phyloP scores from a whole-genome alignment of 2,888 invertebrate species.

The Apotomis turbidana region DNA sequence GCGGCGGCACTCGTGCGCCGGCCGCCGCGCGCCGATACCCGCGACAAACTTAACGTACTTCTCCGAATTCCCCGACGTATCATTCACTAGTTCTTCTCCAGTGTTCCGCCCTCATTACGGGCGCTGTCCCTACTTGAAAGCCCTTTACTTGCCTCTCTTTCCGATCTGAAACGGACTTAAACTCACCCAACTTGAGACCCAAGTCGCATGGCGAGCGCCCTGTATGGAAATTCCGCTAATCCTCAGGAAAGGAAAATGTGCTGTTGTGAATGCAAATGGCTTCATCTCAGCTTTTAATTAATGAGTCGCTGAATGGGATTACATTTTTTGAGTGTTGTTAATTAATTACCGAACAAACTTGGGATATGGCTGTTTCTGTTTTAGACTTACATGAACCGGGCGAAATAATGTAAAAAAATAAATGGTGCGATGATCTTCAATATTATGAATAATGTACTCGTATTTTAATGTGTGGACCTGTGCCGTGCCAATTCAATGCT shows the following conservation, averaged over 20 bases:
- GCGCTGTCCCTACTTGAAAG: constrained; percentile 27
- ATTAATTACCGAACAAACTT: constrained; percentile 21
- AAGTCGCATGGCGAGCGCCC: background rate
- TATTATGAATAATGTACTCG: no score
- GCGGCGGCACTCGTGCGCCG: no score
- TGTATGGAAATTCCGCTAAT: constrained; percentile 32
- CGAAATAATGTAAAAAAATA: no score
- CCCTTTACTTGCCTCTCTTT: background rate
- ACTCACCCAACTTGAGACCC: background rate
- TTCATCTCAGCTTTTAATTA: constrained; percentile 39
- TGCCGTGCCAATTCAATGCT: no score
- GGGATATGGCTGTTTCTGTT: background rate
- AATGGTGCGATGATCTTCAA: no score
- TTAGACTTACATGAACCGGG: no score
- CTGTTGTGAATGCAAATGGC: constrained; percentile 39
- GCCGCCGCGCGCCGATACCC: background rate
- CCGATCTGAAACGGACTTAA: constrained; percentile 3
- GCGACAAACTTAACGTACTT: constrained; percentile 4
- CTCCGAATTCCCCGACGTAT: constrained; percentile 29
- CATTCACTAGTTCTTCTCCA: constrained; percentile 29
- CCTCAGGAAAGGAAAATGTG: constrained; percentile 27
- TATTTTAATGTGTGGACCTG: no score
- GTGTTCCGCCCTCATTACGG: constrained; percentile 32
- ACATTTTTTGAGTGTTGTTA: constrained; percentile 34
- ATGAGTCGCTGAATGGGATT: constrained; percentile 29